Conservation (phyloP, 2,888 invertebrate species). For the Lasioglossum oenotherae region DNA sequence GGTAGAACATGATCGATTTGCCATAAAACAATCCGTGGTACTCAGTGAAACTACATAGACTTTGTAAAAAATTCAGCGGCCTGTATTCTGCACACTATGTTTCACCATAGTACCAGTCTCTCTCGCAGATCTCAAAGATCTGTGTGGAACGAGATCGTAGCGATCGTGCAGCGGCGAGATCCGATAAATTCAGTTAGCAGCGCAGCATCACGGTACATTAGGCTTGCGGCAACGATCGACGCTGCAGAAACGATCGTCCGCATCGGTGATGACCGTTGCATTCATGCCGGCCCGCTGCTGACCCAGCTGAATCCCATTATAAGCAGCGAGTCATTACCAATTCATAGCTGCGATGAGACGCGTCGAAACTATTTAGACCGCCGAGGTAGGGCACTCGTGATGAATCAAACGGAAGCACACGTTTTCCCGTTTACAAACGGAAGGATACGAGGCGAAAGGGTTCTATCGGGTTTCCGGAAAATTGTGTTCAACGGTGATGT, state of each 20-base stretch:
- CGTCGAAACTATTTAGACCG: background rate
- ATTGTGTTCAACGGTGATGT: background rate
- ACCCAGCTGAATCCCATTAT: slow-evolving; percentile 42
- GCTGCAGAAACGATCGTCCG: slow-evolving; percentile 24
- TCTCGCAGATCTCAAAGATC: background rate
- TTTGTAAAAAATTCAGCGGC: no score
- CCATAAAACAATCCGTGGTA: no score
- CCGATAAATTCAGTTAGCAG: slow-evolving; percentile 53
- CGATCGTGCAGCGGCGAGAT: background rate
- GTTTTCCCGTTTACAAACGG: background rate
- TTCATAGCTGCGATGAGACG: background rate
- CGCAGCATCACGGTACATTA: slow-evolving; percentile 58
- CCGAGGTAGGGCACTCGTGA: background rate
- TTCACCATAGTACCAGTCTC: background rate
- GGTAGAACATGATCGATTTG: no score
- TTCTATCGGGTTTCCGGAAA: background rate
- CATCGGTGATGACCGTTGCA: slow-evolving; percentile 41
- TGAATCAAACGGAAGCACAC: background rate
- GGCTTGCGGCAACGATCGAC: slow-evolving; percentile 26
- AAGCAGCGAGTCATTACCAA: background rate
- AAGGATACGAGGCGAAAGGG: background rate
- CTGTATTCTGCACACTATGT: no score
- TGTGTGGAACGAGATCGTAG: background rate
- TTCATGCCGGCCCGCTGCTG: slow-evolving; percentile 27
- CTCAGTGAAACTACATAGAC: no score